phyloP scores from a whole-genome alignment of 1,140 invertebrate species.

The Thaumetopoea pityocampa region DNA sequence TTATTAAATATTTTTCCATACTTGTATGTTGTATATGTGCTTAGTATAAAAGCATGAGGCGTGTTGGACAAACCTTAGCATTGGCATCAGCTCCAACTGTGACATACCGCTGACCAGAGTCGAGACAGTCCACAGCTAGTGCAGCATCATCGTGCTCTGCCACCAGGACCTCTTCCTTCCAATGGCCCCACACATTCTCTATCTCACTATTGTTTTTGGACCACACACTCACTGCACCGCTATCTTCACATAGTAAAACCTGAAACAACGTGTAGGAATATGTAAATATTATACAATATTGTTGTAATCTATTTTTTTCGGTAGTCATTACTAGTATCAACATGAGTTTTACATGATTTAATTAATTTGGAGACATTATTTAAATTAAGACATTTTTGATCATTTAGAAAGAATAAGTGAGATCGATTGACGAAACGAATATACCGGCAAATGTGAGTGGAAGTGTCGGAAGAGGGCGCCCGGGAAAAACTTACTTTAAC shows the following conservation, averaged over 20 bases:
- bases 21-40: too few relatives aligned
- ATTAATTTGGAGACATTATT: too few relatives aligned
- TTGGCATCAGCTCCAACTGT: constrained; percentile 63
- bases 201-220: constrained; percentile 26
- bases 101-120: constrained; percentile 45
- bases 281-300: constrained; percentile 1
- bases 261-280: constrained; percentile 20
- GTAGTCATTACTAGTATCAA: too few relatives aligned
- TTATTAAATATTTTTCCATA: too few relatives aligned
- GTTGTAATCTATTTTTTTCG: constrained; percentile 2
- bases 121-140: constrained; percentile 49
- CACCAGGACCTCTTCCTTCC: constrained; percentile 46
- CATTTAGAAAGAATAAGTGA: too few relatives aligned
- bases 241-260: constrained; percentile 65
- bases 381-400: too few relatives aligned
- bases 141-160: constrained; percentile 62
- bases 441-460: too few relatives aligned
- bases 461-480: too few relatives aligned
- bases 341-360: too few relatives aligned
- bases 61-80: constrained; percentile 50
- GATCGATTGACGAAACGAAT: too few relatives aligned
- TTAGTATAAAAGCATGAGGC: too few relatives aligned
- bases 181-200: constrained; percentile 41
- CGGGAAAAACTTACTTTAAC: too few relatives aligned
- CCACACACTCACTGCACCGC: constrained; percentile 60